Evolutionary conservation across 2,113 vertebrate species (phyloP).

Genomic region (Grus americana): DNA sequence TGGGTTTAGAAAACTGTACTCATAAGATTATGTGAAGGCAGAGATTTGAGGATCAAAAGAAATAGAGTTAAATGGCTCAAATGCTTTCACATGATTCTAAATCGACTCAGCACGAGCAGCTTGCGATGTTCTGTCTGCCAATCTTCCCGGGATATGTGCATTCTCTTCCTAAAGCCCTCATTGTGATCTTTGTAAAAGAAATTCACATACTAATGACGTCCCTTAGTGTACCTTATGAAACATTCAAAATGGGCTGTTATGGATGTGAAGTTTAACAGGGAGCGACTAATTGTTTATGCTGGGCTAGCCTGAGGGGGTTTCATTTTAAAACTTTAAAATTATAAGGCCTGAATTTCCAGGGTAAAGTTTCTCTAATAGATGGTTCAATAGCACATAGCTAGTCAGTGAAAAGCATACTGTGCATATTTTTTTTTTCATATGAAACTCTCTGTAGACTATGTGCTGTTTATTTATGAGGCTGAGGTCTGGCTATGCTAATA

Average conservation of each 20-base stretch:
- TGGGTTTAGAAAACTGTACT: constrained; percentile 46
- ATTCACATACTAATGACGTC: constrained; percentile 70
- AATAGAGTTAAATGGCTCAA: constrained; percentile 55
- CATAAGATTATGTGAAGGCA: constrained; percentile 55
- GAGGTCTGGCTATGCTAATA: constrained; percentile 57
- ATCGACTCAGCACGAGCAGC: constrained; percentile 57
- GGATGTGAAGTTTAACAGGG: constrained; percentile 61
- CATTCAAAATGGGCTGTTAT: constrained; percentile 54
- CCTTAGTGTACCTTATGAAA: constrained; percentile 66
- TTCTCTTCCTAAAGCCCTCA: constrained; percentile 50
- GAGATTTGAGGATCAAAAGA: constrained; percentile 64
- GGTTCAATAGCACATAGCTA: constrained; percentile 34
- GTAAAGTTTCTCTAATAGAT: constrained; percentile 48
- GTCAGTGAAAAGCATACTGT: constrained; percentile 48
- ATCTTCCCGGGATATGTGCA: constrained; percentile 34
- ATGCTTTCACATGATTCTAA: constrained; percentile 56
- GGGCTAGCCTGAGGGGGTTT: constrained; percentile 61
- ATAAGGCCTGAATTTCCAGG: constrained; percentile 54
- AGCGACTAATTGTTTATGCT: constrained; percentile 73
- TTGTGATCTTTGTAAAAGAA: constrained; percentile 65
- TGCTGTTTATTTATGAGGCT: constrained; percentile 67
- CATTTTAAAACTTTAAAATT: constrained; percentile 64
- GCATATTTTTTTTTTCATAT: constrained; percentile 14
- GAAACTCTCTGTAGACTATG: constrained; percentile 30
- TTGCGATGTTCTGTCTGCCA: constrained; percentile 47